Conservation (phyloP, 2,113 vertebrate genomes). For the Aspiorhynchus laticeps region DNA sequence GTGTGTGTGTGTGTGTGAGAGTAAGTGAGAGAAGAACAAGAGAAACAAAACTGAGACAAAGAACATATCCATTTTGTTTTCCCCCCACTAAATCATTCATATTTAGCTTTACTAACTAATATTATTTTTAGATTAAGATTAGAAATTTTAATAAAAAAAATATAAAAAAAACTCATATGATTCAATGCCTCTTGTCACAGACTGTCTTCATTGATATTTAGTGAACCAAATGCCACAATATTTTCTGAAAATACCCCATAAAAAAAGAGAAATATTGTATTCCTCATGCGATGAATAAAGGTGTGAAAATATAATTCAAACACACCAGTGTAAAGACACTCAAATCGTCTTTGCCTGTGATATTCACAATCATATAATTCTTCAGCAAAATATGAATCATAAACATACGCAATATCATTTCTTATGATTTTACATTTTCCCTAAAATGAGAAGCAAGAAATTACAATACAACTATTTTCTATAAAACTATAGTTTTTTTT, state of each 20-base stretch:
- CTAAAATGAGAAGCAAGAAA: not conserved
- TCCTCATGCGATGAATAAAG: not conserved
- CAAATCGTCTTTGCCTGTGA: not conserved
- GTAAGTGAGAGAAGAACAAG: not conserved
- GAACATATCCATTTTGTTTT: not conserved
- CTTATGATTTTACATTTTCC: not conserved
- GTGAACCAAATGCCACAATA: not conserved
- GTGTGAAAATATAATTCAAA: not conserved
- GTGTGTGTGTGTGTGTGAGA: not conserved
- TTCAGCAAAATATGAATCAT: not conserved
- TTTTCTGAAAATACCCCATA: not conserved
- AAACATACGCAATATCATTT: not conserved
- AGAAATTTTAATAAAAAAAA: not conserved
- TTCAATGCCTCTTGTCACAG: not conserved
- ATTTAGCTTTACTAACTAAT: not conserved
- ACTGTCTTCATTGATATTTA: not conserved
- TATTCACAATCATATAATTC: not conserved
- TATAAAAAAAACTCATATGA: not conserved
- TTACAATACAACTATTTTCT: no score
- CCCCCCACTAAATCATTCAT: not conserved
- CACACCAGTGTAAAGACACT: slow-evolving; percentile 1
- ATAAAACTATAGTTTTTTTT: not conserved
- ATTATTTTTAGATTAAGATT: not conserved
- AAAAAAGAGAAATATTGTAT: not conserved
- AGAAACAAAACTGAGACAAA: not conserved